phyloP scores from a whole-genome alignment of 2,113 vertebrate genomes.

The Andinoacara biseriatus region DNA sequence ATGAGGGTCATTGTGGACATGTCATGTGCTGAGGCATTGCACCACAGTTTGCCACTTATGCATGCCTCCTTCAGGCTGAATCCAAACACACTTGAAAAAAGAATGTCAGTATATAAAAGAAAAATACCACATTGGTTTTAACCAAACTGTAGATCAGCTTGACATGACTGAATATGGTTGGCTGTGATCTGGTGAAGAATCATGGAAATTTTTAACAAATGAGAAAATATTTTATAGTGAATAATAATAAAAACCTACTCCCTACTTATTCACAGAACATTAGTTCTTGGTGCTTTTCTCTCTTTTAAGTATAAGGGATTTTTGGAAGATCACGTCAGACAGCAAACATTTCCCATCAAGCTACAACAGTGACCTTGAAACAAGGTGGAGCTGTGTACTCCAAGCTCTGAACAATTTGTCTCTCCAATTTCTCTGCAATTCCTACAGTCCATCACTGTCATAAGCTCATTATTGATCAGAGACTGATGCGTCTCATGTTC shows the following conservation, averaged over 20 bases:
- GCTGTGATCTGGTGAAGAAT: background rate
- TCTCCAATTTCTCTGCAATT: conserved; percentile 77
- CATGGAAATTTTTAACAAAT: background rate
- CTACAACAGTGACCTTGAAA: conserved; percentile 71
- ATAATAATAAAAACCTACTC: background rate
- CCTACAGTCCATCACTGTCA: conserved; percentile 81
- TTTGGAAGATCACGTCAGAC: conserved; percentile 20
- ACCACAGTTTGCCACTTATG: background rate
- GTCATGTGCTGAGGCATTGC: background rate
- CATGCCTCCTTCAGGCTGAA: background rate
- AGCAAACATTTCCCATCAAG: conserved; percentile 27
- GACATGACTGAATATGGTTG: background rate
- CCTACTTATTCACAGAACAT: background rate
- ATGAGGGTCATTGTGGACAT: background rate
- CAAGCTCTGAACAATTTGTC: conserved; percentile 64
- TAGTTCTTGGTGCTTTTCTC: background rate
- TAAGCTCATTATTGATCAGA: conserved; percentile 79
- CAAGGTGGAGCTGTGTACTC: conserved; percentile 53
- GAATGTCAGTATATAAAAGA: too few relatives aligned
- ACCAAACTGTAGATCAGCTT: background rate
- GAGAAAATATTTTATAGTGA: background rate
- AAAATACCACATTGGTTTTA: too few relatives aligned
- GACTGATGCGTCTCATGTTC: conserved; percentile 73
- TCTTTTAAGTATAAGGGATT: background rate
- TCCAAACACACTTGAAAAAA: background rate